A percentile compares a stretch with the other conserved stretches of the same genome.
These are phyloP conservation scores for Heterodera carotae DNA, from an alignment of 1,140 invertebrate species.

Conservation along the genomic window DNA sequence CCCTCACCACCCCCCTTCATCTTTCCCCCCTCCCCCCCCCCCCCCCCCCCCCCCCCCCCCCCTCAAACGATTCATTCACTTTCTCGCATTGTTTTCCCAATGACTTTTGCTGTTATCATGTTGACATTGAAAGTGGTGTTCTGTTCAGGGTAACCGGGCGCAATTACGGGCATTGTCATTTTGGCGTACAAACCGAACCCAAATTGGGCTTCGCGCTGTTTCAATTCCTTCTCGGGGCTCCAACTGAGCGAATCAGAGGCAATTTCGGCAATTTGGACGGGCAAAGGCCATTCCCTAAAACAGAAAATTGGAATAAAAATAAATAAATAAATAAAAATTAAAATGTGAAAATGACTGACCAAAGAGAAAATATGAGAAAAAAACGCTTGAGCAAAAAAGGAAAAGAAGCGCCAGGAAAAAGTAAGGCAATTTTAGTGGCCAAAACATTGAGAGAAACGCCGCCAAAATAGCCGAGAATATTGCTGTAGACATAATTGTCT, in stretches of 20 bases:
- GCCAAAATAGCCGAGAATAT: background rate
- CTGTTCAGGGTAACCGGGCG: slow-evolving; percentile 13
- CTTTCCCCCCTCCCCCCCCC: too few species aligned
- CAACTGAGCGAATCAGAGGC: background rate
- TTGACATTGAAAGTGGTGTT: slow-evolving; percentile 25
- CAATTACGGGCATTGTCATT: slow-evolving; percentile 19
- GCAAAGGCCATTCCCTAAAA: slow-evolving; percentile 2
- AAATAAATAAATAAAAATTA: background rate
- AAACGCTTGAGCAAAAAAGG: background rate
- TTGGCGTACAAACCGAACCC: background rate
- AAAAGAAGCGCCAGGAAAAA: background rate
- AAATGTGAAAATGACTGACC: background rate
- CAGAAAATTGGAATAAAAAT: background rate
- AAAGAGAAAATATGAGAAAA: background rate
- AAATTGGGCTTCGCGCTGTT: background rate
- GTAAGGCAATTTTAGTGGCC: background rate
- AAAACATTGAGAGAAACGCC: background rate
- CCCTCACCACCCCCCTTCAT: too few species aligned
- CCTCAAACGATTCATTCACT: too few species aligned
- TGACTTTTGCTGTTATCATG: slow-evolving; percentile 13
- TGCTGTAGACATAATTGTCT: background rate
- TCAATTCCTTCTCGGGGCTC: background rate
- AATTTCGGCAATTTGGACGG: background rate
- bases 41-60: too few species aligned
- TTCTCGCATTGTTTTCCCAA: slow-evolving; percentile 16